Conservation (phyloP, 2,113 vertebrate species). For the Engystomops pustulosus region DNA sequence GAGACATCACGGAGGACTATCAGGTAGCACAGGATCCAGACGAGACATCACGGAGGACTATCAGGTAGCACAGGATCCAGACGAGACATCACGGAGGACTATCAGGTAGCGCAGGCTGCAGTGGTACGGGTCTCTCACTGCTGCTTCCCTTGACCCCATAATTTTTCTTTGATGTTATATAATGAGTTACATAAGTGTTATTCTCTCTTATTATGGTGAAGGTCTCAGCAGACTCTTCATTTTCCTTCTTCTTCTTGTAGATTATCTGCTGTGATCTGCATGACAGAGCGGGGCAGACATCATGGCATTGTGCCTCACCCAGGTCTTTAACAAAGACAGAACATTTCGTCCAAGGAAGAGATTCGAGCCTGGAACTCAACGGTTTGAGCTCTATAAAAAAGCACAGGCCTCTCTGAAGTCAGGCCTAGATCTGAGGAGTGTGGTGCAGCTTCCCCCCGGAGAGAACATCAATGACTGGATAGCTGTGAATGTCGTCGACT, state of each 20-base stretch:
- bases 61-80: too few relatives aligned
- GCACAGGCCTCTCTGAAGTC: slow-evolving; percentile 96
- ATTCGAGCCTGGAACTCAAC: slow-evolving; percentile 93
- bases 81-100: too few relatives aligned
- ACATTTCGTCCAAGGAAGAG: slow-evolving; percentile 92
- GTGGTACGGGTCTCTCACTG: too few relatives aligned
- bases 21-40: too few relatives aligned
- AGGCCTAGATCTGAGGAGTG: slow-evolving; percentile 88
- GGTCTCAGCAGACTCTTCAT: too few relatives aligned
- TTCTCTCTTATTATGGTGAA: too few relatives aligned
- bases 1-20: too few relatives aligned
- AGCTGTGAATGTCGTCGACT: slow-evolving; percentile 94
- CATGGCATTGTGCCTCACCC: slow-evolving; percentile 95
- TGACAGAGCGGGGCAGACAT: not conserved
- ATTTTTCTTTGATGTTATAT: too few relatives aligned
- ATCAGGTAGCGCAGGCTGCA: too few relatives aligned
- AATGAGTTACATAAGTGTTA: too few relatives aligned
- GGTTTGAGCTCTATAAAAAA: slow-evolving; percentile 96
- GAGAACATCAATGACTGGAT: slow-evolving; percentile 95
- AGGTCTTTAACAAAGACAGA: slow-evolving; percentile 98
- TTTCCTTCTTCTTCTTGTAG: not conserved
- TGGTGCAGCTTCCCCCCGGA: slow-evolving; percentile 89
- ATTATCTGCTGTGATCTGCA: not conserved
- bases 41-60: too few relatives aligned
- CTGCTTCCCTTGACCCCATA: too few relatives aligned